phyloP scores from a whole-genome alignment of 2,888 invertebrate genomes.

The Plebejus argus region DNA sequence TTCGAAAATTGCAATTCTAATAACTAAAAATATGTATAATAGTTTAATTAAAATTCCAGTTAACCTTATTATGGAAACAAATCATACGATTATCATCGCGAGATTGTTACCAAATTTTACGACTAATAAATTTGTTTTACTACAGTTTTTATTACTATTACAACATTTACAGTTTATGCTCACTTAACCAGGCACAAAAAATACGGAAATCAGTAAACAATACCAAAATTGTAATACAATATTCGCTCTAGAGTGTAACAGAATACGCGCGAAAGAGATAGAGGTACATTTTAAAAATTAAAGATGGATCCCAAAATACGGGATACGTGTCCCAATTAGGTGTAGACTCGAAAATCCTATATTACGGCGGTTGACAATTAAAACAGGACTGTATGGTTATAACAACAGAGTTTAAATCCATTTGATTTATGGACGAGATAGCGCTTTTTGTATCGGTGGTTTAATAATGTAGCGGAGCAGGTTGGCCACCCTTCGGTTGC shows the following conservation, averaged over 20 bases:
- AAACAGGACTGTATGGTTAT: conserved; percentile 62
- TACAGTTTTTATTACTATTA: conserved; percentile 72
- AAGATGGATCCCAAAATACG: conserved; percentile 80
- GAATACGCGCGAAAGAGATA: conserved; percentile 58
- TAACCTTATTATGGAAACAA: conserved; percentile 38
- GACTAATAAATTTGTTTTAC: conserved; percentile 73
- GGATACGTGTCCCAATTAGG: conserved; percentile 58
- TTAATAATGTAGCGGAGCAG: conserved; percentile 70
- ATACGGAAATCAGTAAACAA: conserved; percentile 55
- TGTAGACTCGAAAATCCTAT: conserved; percentile 53
- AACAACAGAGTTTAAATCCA: conserved; percentile 65
- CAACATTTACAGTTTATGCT: conserved; percentile 72
- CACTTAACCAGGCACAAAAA: conserved; percentile 70
- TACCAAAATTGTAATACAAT: not conserved
- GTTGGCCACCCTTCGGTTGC: conserved; percentile 78
- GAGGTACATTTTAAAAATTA: conserved; percentile 73
- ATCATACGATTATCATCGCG: conserved; percentile 36
- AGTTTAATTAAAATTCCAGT: conserved; percentile 39
- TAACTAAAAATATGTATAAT: conserved; percentile 3
- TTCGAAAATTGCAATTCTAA: conserved; percentile 2
- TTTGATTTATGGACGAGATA: conserved; percentile 53
- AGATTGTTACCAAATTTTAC: conserved; percentile 51
- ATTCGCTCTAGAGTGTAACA: conserved; percentile 42
- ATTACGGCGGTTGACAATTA: conserved; percentile 55
- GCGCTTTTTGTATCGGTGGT: conserved; percentile 60